Base-by-base conservation (phyloP, 2,888 invertebrate species). In the Phasia obesa region DNA sequence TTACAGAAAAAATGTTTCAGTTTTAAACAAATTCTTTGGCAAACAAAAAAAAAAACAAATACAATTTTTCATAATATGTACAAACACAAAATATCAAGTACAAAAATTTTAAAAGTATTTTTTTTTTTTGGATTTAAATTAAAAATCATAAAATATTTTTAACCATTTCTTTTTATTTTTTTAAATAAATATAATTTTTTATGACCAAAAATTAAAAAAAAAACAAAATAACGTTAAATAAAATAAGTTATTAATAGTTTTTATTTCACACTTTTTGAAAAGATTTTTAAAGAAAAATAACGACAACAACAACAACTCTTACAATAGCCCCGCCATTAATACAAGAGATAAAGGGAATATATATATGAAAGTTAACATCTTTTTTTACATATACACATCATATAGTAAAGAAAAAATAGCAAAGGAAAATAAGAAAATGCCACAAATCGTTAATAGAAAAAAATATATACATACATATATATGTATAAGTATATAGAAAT, bases 351-450 rank as follows among this genome's bases (percentile, higher is more conserved):
- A 35, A 74, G 60, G 35, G 59, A 57, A 83, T 71, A 71, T 83
- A 83, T 71, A 71, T 83, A 59, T 75, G 79, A 74, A 79, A 79
- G 65, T 79, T 71, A 59, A 74, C 51, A 64, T 47, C 73, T 74
- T 51, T 49, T n/a, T 42, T 27, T 53, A 42, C 42, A 5, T 17
- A 57, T 21, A 44, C 35, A 17, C 35, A 49, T 23, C 31, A 57
- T 57, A 19, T 57, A 59, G 27, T 53, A 67, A 25, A 38, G 53
- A 17, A 35, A 67, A 76, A 76, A 69, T 35, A 77, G 21, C 9
- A 23, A 62, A 51, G 15, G 17, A 44, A 31, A 42, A 42, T 15
- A 21, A 53, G 25, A 4, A 69, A 60, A 35, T 65, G 70, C 51
- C 64, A 49, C 44, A 55, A 62, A 49, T 53, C 38, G 73, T 47